Conservation (phyloP, 2,797 vertebrate species). For the Notolabrus celidotus region DNA sequence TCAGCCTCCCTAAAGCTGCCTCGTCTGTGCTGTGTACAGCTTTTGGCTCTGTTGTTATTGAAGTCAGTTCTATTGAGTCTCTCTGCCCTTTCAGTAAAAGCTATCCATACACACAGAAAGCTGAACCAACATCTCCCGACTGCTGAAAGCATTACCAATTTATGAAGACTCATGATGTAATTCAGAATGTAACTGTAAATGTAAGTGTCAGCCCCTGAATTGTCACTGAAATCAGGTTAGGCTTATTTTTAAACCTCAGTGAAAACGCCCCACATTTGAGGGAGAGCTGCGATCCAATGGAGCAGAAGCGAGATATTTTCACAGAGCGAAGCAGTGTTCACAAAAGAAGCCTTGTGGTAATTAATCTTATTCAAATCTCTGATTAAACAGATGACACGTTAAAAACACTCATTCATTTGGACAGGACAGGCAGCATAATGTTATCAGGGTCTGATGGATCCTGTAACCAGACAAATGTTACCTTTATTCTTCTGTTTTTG, state of each 20-base stretch:
- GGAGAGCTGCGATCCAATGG: slow-evolving; percentile 21
- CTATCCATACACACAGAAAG: slow-evolving; percentile 8
- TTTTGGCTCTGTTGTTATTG: slow-evolving; percentile 18
- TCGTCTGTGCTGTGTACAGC: slow-evolving; percentile 29
- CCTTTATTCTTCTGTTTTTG: neutral
- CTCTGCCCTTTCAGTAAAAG: slow-evolving; percentile 31
- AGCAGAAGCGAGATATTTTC: slow-evolving; percentile 14
- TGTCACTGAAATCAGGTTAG: slow-evolving; percentile 42
- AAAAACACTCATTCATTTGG: slow-evolving; percentile 6
- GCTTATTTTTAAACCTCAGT: slow-evolving; percentile 60
- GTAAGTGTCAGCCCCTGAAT: slow-evolving; percentile 47
- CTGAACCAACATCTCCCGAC: slow-evolving; percentile 20
- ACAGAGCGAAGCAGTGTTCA: slow-evolving; percentile 22
- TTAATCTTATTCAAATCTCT: slow-evolving; percentile 19
- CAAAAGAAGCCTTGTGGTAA: slow-evolving; percentile 22
- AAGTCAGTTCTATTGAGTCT: slow-evolving; percentile 18
- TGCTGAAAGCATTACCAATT: slow-evolving; percentile 38
- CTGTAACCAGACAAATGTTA: neutral
- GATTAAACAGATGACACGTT: slow-evolving; percentile 35
- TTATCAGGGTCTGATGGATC: neutral
- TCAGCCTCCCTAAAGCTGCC: slow-evolving; percentile 34
- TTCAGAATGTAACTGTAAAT: slow-evolving; percentile 53
- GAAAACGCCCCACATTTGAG: slow-evolving; percentile 50
- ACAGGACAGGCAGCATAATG: slow-evolving; percentile 1
- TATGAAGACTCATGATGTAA: slow-evolving; percentile 34